Evolutionary conservation across 2,113 vertebrate species (phyloP), one percentile per base, ranked within the genome.

Genomic region (Eurystomus gularis): DNA sequence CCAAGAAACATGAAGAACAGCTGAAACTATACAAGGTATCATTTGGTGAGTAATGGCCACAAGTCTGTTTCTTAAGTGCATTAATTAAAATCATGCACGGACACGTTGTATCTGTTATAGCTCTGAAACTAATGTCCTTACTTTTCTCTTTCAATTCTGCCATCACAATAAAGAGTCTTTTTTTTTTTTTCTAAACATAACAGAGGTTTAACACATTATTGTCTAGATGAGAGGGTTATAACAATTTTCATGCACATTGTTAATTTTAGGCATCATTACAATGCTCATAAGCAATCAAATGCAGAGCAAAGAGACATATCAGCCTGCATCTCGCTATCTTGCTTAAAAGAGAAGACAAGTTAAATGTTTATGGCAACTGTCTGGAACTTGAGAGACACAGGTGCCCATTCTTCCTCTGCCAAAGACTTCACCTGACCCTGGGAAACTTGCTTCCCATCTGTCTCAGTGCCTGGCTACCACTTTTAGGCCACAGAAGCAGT

Each of bases 21-120:
- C 88, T 99, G 94, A 82, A 95, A 91, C 76, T 16, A 26, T 97
- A 98, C 12, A 7, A 77, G 20, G 98, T 99, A 54, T 99, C 98
- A 3, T 99, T 99, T 94, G 99, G 99, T 99, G 92, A 99, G 99
- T 97, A 92, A 65, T 9, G 71, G 13, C 58, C 19, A 60, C 39
- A 33, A n/a, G 13, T 51, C 13, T 62, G 7, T 86, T 66, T 66
- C 52, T 66, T 42, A 40, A 3, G 4, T 49, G 40, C 1, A 12
- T 49, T 71, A 79, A 78, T 81, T 83, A 81, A 39, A 61, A 46
- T 17, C 5, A 0, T 60, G 40, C 39, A 65, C 29, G 17, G 39
- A 60, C 33, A 10, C 1, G 2, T 51, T 71, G 6, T 57, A 64
- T 57, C 33, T 80, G 23, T 71, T 57, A 40, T 1, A 88, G 18